Percentiles rank a stretch among this genome's conserved stretches.
These are phyloP conservation scores for Chrysotoxum bicinctum DNA, from an alignment of 2,888 invertebrate species.

Conservation along the genomic window DNA sequence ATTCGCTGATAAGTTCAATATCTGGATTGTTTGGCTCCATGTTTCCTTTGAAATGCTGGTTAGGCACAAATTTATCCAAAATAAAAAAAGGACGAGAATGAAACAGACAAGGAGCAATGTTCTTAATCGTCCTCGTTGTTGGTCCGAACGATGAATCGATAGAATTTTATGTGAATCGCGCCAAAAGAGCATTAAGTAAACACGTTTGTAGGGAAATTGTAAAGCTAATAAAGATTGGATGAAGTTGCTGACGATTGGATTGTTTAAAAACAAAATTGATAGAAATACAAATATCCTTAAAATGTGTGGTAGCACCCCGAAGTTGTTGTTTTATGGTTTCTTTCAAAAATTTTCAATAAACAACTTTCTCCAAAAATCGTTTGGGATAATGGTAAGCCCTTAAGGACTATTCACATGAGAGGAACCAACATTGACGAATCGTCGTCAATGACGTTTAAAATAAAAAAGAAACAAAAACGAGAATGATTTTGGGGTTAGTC, in stretches of 20 bases:
- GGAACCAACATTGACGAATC: too few species aligned
- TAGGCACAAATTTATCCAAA: slow-evolving; percentile 1
- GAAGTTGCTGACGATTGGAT: not conserved
- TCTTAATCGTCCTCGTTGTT: slow-evolving; percentile 26
- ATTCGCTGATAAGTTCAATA: slow-evolving; percentile 40
- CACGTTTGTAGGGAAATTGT: not conserved
- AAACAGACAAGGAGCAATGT: slow-evolving; percentile 26
- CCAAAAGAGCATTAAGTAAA: slow-evolving; percentile 13
- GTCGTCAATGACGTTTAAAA: too few species aligned
- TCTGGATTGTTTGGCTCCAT: slow-evolving; percentile 21
- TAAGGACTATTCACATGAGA: too few species aligned
- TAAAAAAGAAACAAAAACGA: too few species aligned
- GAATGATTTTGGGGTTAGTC: too few species aligned
- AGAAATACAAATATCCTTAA: too few species aligned
- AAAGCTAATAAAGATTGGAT: not conserved
- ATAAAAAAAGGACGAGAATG: not conserved
- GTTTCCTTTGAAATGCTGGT: slow-evolving; percentile 30
- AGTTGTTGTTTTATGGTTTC: too few species aligned
- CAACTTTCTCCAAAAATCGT: too few species aligned
- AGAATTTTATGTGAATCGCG: slow-evolving; percentile 17
- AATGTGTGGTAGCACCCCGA: too few species aligned
- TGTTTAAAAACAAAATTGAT: too few species aligned
- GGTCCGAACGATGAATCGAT: slow-evolving; percentile 2
- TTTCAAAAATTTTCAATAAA: too few species aligned
- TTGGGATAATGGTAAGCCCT: too few species aligned